Conservation (phyloP, 35 echinoderm and acorn worm species). For the Heliocidaris erythrogramma region DNA sequence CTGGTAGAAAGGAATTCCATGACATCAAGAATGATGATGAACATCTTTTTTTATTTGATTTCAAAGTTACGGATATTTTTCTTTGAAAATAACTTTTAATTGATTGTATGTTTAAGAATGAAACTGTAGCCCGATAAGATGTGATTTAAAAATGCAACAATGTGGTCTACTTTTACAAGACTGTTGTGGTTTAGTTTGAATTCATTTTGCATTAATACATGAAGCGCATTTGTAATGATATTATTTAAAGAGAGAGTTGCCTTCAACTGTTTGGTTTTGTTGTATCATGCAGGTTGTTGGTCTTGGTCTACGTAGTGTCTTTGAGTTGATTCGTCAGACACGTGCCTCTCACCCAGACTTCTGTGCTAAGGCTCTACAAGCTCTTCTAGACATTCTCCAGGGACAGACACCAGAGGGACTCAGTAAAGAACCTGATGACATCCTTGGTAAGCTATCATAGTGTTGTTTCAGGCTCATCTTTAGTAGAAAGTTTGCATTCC, state of each 20-base stretch:
- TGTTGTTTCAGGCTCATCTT: no score
- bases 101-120: no score
- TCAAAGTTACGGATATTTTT: no score
- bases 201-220: background rate
- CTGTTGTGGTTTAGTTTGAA: no score
- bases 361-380: constrained; percentile 80
- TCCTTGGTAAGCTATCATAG: constrained; percentile 73
- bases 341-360: constrained; percentile 65
- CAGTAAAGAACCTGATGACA: constrained; percentile 81
- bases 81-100: no score
- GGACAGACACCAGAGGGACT: constrained; percentile 90
- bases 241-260: background rate
- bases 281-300: constrained; percentile 79
- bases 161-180: no score
- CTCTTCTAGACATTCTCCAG: constrained; percentile 92
- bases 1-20: no score
- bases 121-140: no score
- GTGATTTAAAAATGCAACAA: no score
- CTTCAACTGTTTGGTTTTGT: background rate
- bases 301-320: constrained; percentile 91
- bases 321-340: constrained; percentile 89
- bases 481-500: no score
- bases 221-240: background rate
- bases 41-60: no score
- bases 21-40: no score